Percentiles rank a stretch among this genome's conserved stretches.
Evolutionary conservation across 2,888 invertebrate genomes (phyloP).

Genomic region (Folsomia manolachei): DNA sequence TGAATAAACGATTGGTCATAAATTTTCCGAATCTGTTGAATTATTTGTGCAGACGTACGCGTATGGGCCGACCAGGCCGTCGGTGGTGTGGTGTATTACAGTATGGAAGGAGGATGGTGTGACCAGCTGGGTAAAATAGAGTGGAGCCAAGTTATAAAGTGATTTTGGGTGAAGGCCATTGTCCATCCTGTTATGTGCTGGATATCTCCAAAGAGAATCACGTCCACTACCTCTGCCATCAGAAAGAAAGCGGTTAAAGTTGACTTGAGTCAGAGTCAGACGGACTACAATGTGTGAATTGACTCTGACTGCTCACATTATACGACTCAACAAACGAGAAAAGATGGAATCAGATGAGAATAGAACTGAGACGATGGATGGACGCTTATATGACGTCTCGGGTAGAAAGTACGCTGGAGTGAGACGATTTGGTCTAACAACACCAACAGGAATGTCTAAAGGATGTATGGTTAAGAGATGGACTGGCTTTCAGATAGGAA

Average conservation of each 20-base stretch:
- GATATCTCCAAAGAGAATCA: background rate
- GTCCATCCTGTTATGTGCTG: background rate
- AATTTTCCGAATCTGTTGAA: background rate
- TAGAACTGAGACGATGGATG: background rate
- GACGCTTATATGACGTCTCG: too few species aligned
- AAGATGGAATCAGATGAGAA: background rate
- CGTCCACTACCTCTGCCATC: background rate
- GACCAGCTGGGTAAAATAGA: background rate
- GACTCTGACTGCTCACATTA: background rate
- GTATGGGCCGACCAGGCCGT: background rate
- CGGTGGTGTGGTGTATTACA: too few species aligned
- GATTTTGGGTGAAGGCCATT: conserved; percentile 12
- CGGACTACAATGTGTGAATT: background rate
- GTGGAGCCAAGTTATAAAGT: conserved; percentile 10
- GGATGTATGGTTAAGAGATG: background rate
- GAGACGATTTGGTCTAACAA: background rate
- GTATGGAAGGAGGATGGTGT: too few species aligned
- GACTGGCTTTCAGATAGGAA: background rate
- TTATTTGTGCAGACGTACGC: background rate
- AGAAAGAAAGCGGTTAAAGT: too few species aligned
- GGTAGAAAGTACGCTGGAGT: too few species aligned
- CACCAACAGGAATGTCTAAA: too few species aligned
- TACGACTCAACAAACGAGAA: background rate
- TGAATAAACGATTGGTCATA: background rate
- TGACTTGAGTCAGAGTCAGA: background rate